phyloP scores from a whole-genome alignment of 2,113 vertebrate genomes.

The Orientallactaga bullata region DNA sequence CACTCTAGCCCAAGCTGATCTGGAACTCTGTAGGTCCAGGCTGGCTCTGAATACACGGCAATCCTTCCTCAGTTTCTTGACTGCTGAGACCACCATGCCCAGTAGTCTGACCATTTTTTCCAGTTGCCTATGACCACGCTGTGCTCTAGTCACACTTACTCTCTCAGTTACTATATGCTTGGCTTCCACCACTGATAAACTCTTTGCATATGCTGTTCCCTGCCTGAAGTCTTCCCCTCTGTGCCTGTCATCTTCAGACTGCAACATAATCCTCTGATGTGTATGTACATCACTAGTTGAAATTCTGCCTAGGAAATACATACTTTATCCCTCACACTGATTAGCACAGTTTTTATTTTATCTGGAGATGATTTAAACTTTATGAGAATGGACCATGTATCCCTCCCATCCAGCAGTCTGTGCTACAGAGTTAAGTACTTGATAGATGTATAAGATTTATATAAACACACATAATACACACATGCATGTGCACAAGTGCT shows the following conservation, averaged over 20 bases:
- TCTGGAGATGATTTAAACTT: neutral
- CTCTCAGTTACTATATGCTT: neutral
- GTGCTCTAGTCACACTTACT: neutral
- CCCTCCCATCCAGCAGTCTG: neutral
- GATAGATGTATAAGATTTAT: neutral
- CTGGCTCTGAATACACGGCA: no score
- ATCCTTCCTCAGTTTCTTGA: no score
- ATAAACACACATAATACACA: no score
- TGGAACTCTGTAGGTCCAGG: no score
- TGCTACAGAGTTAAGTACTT: neutral
- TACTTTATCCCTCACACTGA: neutral
- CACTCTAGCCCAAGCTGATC: no score
- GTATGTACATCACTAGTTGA: neutral
- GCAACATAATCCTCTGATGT: neutral
- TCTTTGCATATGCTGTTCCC: neutral
- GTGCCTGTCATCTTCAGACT: neutral
- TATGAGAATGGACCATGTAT: neutral
- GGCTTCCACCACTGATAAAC: neutral
- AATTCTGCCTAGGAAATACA: neutral
- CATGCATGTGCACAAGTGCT: neutral
- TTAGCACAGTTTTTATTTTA: constrained; percentile 8
- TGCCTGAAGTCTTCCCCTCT: neutral
- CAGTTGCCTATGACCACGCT: no score
- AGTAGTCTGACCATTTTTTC: neutral
- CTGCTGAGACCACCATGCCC: no score